These are phyloP conservation scores for Rallus limicola DNA, from an alignment of 2,113 vertebrate genomes.

Conservation along the genomic window DNA sequence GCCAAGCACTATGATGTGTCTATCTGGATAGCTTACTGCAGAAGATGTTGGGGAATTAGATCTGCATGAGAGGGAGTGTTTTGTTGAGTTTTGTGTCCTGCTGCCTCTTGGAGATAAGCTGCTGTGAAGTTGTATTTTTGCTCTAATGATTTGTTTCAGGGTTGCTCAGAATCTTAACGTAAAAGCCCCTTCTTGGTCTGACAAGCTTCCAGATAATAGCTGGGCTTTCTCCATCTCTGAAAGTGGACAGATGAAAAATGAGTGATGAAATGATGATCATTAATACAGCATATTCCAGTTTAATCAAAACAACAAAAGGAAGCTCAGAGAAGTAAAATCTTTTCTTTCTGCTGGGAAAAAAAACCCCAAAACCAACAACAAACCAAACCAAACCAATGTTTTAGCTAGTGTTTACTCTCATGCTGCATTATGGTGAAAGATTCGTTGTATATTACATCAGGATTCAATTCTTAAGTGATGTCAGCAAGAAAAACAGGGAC, in stretches of 20 bases:
- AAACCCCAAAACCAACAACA: too few species aligned
- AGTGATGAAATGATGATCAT: not conserved
- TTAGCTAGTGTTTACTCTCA: not conserved
- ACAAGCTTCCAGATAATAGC: not conserved
- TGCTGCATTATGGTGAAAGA: not conserved
- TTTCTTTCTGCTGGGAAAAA: not conserved
- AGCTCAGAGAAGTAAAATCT: not conserved
- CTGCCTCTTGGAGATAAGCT: not conserved
- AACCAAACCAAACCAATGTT: not conserved
- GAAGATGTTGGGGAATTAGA: not conserved
- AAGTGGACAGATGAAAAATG: not conserved
- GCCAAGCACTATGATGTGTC: not conserved
- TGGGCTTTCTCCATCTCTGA: not conserved
- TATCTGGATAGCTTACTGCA: not conserved
- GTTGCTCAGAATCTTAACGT: not conserved
- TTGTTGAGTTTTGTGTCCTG: not conserved
- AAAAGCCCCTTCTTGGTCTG: not conserved
- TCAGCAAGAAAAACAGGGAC: not conserved
- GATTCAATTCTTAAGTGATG: not conserved
- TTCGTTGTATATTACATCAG: not conserved
- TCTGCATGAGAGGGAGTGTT: not conserved
- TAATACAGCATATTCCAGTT: not conserved
- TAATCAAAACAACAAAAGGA: not conserved
- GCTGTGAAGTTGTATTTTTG: not conserved
- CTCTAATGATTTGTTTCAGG: not conserved